Conservation (phyloP, 37 sponge, comb jelly and placozoan species). For the Beroe ovata region DNA sequence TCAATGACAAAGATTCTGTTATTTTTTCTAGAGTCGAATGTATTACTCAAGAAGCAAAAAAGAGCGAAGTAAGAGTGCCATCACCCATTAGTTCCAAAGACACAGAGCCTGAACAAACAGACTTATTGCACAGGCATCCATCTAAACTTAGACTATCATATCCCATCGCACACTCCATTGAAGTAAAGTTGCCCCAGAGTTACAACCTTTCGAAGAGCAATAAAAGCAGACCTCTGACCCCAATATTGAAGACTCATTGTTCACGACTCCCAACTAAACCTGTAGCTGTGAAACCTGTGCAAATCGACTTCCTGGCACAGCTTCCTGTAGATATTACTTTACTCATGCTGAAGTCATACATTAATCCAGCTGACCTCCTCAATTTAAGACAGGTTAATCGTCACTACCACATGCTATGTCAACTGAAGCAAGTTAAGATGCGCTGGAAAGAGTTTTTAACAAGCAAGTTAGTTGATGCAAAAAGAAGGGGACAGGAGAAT, state of each 20-base stretch:
- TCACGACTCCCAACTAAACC: not conserved
- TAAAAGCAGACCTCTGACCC: not conserved
- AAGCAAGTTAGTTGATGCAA: too few species aligned
- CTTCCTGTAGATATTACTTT: not conserved
- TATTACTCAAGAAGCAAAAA: not conserved
- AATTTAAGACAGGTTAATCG: not conserved
- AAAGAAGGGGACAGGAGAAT: conserved; percentile 1
- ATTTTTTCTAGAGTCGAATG: not conserved
- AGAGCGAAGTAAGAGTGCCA: not conserved
- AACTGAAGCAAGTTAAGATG: conserved; percentile 3
- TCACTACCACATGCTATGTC: conserved; percentile 34
- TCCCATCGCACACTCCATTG: not conserved
- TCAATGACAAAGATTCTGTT: not conserved
- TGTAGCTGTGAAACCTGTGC: not conserved
- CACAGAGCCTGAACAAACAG: not conserved
- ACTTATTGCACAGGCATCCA: not conserved
- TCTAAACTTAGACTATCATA: not conserved
- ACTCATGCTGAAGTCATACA: not conserved
- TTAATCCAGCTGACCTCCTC: not conserved
- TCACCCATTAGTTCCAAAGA: not conserved
- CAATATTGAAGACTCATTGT: not conserved
- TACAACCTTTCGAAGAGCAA: not conserved
- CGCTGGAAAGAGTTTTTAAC: conserved; percentile 8
- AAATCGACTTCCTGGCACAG: not conserved
- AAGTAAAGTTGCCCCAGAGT: not conserved